A percentile compares a stretch with the other conserved stretches of the same genome.
Evolutionary conservation across 2,113 vertebrate species (phyloP).

Genomic region (Chaenogobius annularis): DNA sequence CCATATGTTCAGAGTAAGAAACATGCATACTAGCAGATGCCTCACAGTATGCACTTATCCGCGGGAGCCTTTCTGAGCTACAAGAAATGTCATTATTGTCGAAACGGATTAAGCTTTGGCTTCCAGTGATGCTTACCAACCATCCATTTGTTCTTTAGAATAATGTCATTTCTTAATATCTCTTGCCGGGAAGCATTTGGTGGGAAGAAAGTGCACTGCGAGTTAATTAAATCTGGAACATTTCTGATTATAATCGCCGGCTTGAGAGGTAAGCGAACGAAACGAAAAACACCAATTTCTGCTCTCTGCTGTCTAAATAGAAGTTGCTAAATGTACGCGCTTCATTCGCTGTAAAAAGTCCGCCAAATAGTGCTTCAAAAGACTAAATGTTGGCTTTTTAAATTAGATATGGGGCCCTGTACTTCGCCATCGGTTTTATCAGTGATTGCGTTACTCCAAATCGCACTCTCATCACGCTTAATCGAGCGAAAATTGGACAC

Average conservation of each 20-base stretch:
- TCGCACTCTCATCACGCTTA: conserved; percentile 67
- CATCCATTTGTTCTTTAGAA: conserved; percentile 55
- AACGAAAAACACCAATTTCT: conserved; percentile 44
- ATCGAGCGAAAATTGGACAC: conserved; percentile 62
- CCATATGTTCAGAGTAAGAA: conserved; percentile 1
- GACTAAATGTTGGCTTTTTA: conserved; percentile 53
- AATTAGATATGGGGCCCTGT: conserved; percentile 56
- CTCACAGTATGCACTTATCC: conserved; percentile 5
- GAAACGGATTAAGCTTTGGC: conserved; percentile 41
- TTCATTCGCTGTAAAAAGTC: conserved; percentile 56
- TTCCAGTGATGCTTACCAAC: conserved; percentile 43
- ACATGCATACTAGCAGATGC: conserved; percentile 6
- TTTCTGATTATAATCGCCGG: conserved; percentile 73
- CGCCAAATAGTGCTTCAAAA: conserved; percentile 52
- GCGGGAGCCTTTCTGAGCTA: conserved; percentile 12
- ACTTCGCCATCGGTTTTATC: conserved; percentile 67
- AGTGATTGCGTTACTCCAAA: conserved; percentile 72
- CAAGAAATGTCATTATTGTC: conserved; percentile 54
- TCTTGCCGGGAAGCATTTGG: conserved; percentile 45
- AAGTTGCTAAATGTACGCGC: conserved; percentile 48
- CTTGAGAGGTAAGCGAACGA: conserved; percentile 58
- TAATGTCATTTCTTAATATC: conserved; percentile 53
- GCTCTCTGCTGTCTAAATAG: conserved; percentile 46
- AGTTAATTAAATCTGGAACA: conserved; percentile 73
- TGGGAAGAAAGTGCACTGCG: conserved; percentile 37